Base-by-base conservation (phyloP, 2,888 invertebrate genomes). In the Deroplatys truncata region DNA sequence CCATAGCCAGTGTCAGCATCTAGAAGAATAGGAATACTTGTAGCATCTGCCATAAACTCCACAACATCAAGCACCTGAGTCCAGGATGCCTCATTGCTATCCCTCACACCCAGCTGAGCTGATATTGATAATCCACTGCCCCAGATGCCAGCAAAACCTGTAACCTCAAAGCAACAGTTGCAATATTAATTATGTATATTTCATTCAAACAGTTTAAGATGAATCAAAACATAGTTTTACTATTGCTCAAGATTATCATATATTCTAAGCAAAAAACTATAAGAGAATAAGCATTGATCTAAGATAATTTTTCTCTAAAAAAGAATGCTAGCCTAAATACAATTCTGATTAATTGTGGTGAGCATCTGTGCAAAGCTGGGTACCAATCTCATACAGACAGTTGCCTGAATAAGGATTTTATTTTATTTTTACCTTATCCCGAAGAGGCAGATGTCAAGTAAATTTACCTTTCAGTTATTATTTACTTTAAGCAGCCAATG, bases 1-100 rank as follows among this genome's bases (percentile, higher is more conserved):
- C 94, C 94, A 91, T 93, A 94, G 20, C 94, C 94, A 10, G 94
- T 94, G 91, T 94, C 94, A n/a, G 93, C 94, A 91, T 94, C 94
- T 28, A 94, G 91, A 43, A 94, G 91, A 85, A 94, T 93, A 0
- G 94, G 94, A 56, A 94, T 91, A n/a, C 91, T 91, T 10, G 93
- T 93, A 16, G 93, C 93, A 91, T 94, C 94, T 72, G 93, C 92
- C 94, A 94, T 94, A 91, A 93, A 94, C 91, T 93, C 94, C 72
- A 93, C 90, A 25, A 93, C 92, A 35, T 94, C 94, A 16, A 94
- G 92, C 7, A 94, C 93, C 91, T 94, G 94, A 1, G 94, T 94
- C 94, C 94, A 94, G 0, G 93, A 93, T 0, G 93, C 93, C 91
- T 94, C 94, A 90, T 94, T 94, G 91, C 93, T 93, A 91, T 94